These are phyloP conservation scores for Thecophora atra DNA, from an alignment of 2,888 invertebrate genomes.

Conservation along the genomic window DNA sequence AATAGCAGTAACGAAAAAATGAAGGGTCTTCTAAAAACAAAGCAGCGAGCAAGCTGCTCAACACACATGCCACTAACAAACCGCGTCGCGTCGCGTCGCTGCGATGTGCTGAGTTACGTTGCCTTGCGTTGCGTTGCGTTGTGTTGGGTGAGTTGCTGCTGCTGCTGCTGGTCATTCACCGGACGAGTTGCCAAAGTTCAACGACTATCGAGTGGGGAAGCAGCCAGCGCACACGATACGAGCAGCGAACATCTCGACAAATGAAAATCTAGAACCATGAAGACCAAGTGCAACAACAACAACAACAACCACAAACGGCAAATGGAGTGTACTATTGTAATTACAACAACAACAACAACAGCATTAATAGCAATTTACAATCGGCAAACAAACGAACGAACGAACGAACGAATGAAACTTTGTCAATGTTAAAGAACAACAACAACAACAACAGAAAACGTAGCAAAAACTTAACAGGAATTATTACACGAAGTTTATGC, in stretches of 20 bases:
- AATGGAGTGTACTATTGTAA: not conserved
- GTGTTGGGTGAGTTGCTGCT: not conserved
- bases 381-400: not conserved
- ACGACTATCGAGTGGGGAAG: not conserved
- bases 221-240: not conserved
- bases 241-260: not conserved
- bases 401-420: not conserved
- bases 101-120: not conserved
- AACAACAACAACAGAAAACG: conserved; percentile 3
- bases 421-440: conserved; percentile 1
- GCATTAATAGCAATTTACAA: no score
- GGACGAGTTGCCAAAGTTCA: conserved; percentile 3
- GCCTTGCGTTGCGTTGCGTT: not conserved
- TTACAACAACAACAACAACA: not conserved
- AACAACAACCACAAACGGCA: not conserved
- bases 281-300: conserved; percentile 5
- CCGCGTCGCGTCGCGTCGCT: not conserved
- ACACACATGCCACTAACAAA: not conserved
- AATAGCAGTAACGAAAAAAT: not conserved
- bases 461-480: no score
- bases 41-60: not conserved
- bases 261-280: not conserved
- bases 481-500: no score
- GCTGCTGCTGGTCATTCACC: conserved; percentile 26
- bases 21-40: not conserved